Evolutionary conservation across 2,888 invertebrate genomes (phyloP).

Genomic region (Aphodius granarius): DNA sequence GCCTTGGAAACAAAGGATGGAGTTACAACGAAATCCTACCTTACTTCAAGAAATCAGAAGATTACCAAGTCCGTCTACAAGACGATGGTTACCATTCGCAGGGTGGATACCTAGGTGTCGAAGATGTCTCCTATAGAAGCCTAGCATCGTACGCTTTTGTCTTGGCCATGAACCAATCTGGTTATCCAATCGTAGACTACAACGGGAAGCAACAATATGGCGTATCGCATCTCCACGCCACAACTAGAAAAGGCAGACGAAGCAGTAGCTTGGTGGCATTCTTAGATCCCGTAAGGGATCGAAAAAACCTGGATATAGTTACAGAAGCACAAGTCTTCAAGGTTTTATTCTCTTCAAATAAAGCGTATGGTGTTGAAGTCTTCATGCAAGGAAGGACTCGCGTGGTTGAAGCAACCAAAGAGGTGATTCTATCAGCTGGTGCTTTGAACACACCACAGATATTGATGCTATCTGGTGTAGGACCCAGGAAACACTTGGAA

Average conservation of each 20-base stretch:
- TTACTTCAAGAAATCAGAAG: slow-evolving; percentile 51
- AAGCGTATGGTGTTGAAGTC: slow-evolving; percentile 71
- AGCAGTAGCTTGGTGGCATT: slow-evolving; percentile 69
- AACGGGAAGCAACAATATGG: slow-evolving; percentile 66
- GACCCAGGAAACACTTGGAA: slow-evolving; percentile 63
- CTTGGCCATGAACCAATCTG: slow-evolving; percentile 65
- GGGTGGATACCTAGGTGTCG: slow-evolving; percentile 51
- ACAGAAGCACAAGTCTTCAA: slow-evolving; percentile 63
- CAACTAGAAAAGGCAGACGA: slow-evolving; percentile 61
- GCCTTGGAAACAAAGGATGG: slow-evolving; percentile 61
- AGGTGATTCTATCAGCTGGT: slow-evolving; percentile 85
- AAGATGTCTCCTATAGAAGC: slow-evolving; percentile 53
- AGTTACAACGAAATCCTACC: slow-evolving; percentile 53
- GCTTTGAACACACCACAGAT: slow-evolving; percentile 88
- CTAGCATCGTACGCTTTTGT: slow-evolving; percentile 60
- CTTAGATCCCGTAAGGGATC: slow-evolving; percentile 60
- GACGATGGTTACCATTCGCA: slow-evolving; percentile 49
- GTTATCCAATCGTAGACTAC: slow-evolving; percentile 68
- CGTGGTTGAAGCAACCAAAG: slow-evolving; percentile 65
- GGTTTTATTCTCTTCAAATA: slow-evolving; percentile 67
- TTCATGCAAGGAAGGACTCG: slow-evolving; percentile 36
- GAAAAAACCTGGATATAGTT: slow-evolving; percentile 70
- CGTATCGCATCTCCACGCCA: slow-evolving; percentile 64
- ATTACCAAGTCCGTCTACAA: slow-evolving; percentile 44
- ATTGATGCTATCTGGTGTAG: slow-evolving; percentile 83